Evolutionary conservation across 1,140 invertebrate genomes (phyloP).

Genomic region (Stratiolaelaps scimitus): DNA sequence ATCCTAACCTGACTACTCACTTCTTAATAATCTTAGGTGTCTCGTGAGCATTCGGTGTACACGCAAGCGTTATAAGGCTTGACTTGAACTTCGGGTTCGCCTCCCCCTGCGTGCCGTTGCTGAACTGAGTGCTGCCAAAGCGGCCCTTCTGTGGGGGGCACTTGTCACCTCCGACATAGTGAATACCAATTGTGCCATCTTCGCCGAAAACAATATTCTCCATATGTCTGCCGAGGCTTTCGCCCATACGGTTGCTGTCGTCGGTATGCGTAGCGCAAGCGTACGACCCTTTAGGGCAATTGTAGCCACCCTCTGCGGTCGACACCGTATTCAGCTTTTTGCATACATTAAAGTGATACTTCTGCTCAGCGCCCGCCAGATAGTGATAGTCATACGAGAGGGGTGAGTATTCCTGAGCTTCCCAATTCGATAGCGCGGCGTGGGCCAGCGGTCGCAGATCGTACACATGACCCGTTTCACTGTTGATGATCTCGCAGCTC

Average conservation of each 20-base stretch:
- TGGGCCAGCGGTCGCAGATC: slow-evolving; percentile 15
- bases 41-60: slow-evolving; percentile 7
- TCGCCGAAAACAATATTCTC: neutral
- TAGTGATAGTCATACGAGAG: neutral
- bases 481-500: slow-evolving; percentile 20
- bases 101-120: slow-evolving; percentile 33
- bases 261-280: neutral
- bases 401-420: neutral
- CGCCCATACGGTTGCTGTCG: neutral
- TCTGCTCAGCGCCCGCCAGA: neutral
- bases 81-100: slow-evolving; percentile 22
- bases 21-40: neutral
- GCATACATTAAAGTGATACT: slow-evolving; percentile 15
- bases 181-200: slow-evolving; percentile 37
- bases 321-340: neutral
- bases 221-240: slow-evolving; percentile 9
- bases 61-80: slow-evolving; percentile 2
- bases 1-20: neutral
- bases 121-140: too few species aligned
- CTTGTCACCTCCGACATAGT: slow-evolving; percentile 37
- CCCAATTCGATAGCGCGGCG: neutral
- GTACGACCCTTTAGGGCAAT: slow-evolving; percentile 10
- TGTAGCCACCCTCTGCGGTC: neutral
- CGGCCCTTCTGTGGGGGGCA: slow-evolving; percentile 34
- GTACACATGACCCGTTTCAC: slow-evolving; percentile 13